Percentiles rank a stretch among this genome's conserved stretches.
Conservation (phyloP, 2,797 vertebrate genomes). For the Selene dorsalis region DNA sequence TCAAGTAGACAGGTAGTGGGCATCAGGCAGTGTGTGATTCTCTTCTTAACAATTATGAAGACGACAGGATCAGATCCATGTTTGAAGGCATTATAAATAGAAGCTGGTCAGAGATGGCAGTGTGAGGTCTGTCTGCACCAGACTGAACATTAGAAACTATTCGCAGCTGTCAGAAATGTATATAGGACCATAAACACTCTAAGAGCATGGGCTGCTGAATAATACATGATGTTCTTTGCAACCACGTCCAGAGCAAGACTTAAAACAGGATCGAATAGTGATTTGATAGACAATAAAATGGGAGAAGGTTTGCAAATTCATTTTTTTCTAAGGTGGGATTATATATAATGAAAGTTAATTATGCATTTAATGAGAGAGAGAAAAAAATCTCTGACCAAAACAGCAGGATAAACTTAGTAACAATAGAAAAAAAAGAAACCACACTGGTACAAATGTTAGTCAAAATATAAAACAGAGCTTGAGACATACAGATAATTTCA, state of each 20-base stretch:
- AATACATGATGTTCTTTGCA: neutral
- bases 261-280: neutral
- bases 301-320: too few relatives aligned
- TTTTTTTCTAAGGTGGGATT: neutral
- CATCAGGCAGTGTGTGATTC: neutral
- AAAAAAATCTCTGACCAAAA: neutral
- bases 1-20: neutral
- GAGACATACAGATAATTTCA: neutral
- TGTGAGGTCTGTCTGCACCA: neutral
- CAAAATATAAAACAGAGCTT: neutral
- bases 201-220: neutral
- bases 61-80: neutral
- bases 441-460: neutral
- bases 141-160: neutral
- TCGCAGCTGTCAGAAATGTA: neutral
- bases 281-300: too few relatives aligned
- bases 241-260: neutral
- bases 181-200: neutral
- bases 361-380: neutral
- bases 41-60: neutral
- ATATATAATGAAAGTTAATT: neutral
- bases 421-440: neutral
- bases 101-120: neutral
- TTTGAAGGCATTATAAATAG: neutral
- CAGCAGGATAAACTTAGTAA: neutral